A percentile compares a stretch with the other conserved stretches of the same genome.
phyloP scores from a whole-genome alignment of 2,113 vertebrate genomes.

The Budorcas taxicolor region DNA sequence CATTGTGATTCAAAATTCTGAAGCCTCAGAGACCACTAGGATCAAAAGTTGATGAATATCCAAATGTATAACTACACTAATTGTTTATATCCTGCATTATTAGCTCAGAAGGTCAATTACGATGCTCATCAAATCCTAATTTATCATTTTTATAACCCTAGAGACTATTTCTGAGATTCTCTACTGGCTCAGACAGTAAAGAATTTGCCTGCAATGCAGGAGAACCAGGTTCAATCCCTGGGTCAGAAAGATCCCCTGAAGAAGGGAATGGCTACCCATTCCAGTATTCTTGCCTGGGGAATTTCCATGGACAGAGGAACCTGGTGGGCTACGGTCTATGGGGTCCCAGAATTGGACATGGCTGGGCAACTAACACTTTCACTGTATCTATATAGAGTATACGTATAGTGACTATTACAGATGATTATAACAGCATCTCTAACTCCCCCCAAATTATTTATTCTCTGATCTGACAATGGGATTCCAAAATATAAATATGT shows the following conservation, averaged over 20 bases:
- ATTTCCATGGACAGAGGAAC: not conserved
- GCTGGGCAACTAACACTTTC: not conserved
- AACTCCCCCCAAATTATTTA: not conserved
- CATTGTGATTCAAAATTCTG: not conserved
- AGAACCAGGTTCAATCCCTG: not conserved
- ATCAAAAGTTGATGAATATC: not conserved
- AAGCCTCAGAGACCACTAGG: not conserved
- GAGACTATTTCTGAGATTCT: not conserved
- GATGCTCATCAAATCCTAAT: not conserved
- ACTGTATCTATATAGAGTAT: not conserved
- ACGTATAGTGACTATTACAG: not conserved
- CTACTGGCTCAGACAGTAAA: not conserved
- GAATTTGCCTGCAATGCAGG: not conserved
- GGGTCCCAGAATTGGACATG: not conserved
- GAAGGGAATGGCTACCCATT: not conserved
- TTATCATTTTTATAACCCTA: not conserved
- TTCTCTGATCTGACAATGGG: not conserved
- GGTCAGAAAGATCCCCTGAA: not conserved
- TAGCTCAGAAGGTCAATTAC: not conserved
- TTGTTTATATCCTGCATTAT: not conserved
- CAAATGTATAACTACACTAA: not conserved
- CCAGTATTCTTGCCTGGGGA: not conserved
- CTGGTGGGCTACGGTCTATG: rapidly evolving
- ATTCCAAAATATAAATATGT: not conserved
- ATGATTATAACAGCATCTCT: not conserved